Evolutionary conservation across 2,888 invertebrate species (phyloP).

Genomic region (Drosophila melanosoma): DNA sequence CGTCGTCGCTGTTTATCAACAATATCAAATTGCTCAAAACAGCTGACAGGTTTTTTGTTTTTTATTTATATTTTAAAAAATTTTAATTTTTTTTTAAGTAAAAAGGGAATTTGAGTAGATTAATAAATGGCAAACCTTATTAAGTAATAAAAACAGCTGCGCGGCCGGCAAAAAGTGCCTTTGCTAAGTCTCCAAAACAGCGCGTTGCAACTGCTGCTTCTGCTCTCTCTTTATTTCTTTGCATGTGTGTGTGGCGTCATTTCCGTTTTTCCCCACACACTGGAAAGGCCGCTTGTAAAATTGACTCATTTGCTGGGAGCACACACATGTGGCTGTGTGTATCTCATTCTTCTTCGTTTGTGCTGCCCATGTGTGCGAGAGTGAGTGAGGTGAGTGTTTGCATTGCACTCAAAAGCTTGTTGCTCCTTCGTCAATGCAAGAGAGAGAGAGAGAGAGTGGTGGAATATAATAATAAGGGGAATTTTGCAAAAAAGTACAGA

Average conservation of each 20-base stretch:
- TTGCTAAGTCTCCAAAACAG: constrained; percentile 71
- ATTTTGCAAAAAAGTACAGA: constrained; percentile 75
- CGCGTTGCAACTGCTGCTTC: constrained; percentile 53
- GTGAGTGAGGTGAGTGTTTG: constrained; percentile 45
- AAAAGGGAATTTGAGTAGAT: not conserved
- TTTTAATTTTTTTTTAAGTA: not conserved
- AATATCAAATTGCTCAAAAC: constrained; percentile 38
- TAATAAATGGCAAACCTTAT: constrained; percentile 14
- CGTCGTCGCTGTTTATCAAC: constrained; percentile 30
- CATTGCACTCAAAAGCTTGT: constrained; percentile 78
- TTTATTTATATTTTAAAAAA: not conserved
- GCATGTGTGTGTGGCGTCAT: constrained; percentile 67
- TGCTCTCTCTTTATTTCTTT: not conserved
- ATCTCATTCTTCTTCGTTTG: constrained; percentile 18
- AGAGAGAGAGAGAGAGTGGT: constrained; percentile 41
- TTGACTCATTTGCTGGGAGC: constrained; percentile 27
- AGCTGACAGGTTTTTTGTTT: constrained; percentile 56
- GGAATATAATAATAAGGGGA: constrained; percentile 41
- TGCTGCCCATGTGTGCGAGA: constrained; percentile 17
- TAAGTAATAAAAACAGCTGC: constrained; percentile 44
- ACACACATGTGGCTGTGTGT: not conserved
- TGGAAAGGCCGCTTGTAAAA: constrained; percentile 47
- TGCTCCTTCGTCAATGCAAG: constrained; percentile 54
- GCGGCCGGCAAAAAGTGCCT: constrained; percentile 53
- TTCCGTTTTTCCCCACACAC: constrained; percentile 75